Evolutionary conservation across 2,113 vertebrate genomes (phyloP), one percentile per base, ranked within the genome.

Genomic region (Saccopteryx bilineata): DNA sequence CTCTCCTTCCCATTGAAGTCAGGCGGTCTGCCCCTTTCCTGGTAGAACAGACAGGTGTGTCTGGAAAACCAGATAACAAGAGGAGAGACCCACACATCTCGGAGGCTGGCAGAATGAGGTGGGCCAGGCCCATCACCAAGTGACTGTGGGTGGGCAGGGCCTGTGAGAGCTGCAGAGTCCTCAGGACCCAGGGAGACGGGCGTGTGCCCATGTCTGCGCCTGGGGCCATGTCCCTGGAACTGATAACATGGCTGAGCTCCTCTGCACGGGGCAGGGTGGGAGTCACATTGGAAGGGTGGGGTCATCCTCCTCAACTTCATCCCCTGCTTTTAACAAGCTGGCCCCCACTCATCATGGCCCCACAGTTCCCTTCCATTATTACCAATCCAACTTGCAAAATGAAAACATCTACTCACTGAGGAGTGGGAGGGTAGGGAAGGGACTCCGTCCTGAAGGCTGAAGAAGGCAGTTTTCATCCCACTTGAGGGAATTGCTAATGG

Each of bases 211-310:
- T 12, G 26, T 33, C 4, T 39, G 68, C 39, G 50, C 31, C 39
- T 39, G 39, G 39, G 39, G 39, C 39, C 3, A 39, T 39, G 39
- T 39, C 39, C 56, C 54, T 58, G 46, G 19, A 52, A 4, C 75
- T 24, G 23, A 56, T 39, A 8, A 33, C 50, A 24, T 7, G 15
- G 13, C 48, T 1, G 0, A 14, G 21, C 21, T 3, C 61, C 72
- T 31, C 5, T 2, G 3, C 14, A 7, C 2, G 6, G 65, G 2
- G 12, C 31, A 19, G 78, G 21, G 0, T 18, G 6, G 8, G 39
- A 50, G 4, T 65, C 76, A n/a, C 17, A 15, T 17, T 6, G 2
- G 66, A 54, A 72, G n/a, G 54, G 46, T 19, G 2, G 26, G 17
- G 39, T 19, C 24, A 1, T 48, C 63, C 66, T 75, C 56, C 63